Conservation (phyloP, 2,888 invertebrate species). For the Sesia bembeciformis region DNA sequence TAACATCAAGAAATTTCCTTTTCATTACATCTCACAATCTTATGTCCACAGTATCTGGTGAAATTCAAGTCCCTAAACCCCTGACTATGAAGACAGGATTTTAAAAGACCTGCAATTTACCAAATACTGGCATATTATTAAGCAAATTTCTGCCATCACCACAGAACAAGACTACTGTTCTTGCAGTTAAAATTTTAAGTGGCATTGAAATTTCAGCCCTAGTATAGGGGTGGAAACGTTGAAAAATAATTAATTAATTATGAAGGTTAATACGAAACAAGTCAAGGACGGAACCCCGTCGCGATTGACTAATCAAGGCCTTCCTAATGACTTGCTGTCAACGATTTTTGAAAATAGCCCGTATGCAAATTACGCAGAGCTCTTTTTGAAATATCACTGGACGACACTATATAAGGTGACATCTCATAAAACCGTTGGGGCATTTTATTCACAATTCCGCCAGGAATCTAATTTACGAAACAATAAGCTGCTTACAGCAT, state of each 20-base stretch:
- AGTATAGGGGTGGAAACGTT: slow-evolving; percentile 2
- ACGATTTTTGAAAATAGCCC: slow-evolving; percentile 3
- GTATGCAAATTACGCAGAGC: not conserved
- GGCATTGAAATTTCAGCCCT: slow-evolving; percentile 8
- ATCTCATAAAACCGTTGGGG: slow-evolving; percentile 1
- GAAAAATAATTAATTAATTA: slow-evolving; percentile 9
- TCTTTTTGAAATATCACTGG: not conserved
- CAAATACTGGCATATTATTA: too few relatives aligned
- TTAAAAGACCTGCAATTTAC: too few relatives aligned
- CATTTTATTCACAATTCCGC: slow-evolving; percentile 13
- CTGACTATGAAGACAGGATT: too few relatives aligned
- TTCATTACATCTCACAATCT: too few relatives aligned
- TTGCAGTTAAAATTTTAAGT: not conserved
- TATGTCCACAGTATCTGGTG: too few relatives aligned
- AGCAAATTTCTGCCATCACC: too few relatives aligned
- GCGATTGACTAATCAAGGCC: slow-evolving; percentile 36
- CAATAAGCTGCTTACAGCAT: not conserved
- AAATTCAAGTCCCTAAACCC: too few relatives aligned
- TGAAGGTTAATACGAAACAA: slow-evolving; percentile 30
- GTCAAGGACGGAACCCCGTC: slow-evolving; percentile 26
- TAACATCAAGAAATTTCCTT: too few relatives aligned
- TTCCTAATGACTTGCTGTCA: slow-evolving; percentile 24
- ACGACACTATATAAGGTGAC: not conserved
- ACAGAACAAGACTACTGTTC: too few relatives aligned
- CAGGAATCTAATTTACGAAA: not conserved